A percentile compares a stretch with the other conserved stretches of the same genome.
These are phyloP conservation scores for Cataglyphis livida DNA, from an alignment of 2,888 invertebrate genomes.

Conservation along the genomic window DNA sequence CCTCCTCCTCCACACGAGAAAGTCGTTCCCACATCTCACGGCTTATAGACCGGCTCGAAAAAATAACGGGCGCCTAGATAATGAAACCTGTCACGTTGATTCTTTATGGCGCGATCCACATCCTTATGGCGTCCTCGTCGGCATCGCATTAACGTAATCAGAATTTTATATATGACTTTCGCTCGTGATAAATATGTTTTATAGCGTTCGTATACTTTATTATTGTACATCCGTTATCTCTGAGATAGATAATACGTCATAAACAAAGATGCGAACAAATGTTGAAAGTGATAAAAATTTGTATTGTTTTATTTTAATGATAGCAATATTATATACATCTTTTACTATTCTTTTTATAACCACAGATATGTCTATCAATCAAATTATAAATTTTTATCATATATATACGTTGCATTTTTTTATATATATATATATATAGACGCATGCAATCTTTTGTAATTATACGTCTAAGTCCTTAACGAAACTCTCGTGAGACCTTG, in stretches of 20 bases:
- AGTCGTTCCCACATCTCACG: neutral
- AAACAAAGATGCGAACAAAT: constrained; percentile 9
- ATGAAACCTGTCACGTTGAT: constrained; percentile 22
- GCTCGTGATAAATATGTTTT: constrained; percentile 42
- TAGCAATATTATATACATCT: constrained; percentile 7
- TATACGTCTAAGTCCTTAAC: neutral
- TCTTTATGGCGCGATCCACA: constrained; percentile 14
- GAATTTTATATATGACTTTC: constrained; percentile 32
- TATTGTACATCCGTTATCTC: constrained; percentile 16
- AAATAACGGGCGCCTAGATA: constrained; percentile 31
- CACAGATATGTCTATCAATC: neutral
- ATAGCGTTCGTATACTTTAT: constrained; percentile 9
- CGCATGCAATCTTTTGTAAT: neutral
- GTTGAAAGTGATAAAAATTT: constrained; percentile 19
- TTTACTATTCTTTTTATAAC: neutral
- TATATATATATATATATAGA: neutral
- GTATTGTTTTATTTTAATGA: constrained; percentile 15
- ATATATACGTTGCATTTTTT: constrained; percentile 13
- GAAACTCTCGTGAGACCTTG: constrained; percentile 55
- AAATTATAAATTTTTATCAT: constrained; percentile 10
- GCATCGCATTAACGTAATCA: constrained; percentile 38
- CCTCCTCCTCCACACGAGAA: constrained; percentile 15
- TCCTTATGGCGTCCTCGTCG: constrained; percentile 38
- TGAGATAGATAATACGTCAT: neutral
- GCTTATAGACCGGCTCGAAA: neutral